These are phyloP conservation scores for Lepidotrigona ventralis DNA, from an alignment of 1,140 invertebrate genomes.

Conservation along the genomic window DNA sequence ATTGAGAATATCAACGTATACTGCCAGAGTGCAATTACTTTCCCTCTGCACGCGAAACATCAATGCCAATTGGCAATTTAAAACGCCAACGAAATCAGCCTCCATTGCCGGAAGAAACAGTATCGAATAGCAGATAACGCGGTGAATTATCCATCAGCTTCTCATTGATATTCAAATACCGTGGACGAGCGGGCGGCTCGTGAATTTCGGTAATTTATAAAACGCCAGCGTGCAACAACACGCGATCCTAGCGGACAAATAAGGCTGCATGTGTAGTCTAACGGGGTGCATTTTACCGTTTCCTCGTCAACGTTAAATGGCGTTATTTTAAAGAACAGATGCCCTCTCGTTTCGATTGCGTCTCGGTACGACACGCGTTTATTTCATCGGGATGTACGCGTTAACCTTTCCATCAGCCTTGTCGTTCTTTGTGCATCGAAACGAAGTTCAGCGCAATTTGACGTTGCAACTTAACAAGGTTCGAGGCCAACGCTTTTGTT, in stretches of 20 bases:
- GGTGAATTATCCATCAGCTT: not conserved
- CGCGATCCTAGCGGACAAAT: no score
- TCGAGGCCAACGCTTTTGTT: conserved; percentile 53
- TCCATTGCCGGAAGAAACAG: not conserved
- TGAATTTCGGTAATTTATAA: conserved; percentile 30
- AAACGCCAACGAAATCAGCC: not conserved
- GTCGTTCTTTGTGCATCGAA: conserved; percentile 19
- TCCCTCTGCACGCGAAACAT: no score
- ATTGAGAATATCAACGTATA: no score
- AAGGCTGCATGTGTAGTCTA: not conserved
- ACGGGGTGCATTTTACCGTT: not conserved
- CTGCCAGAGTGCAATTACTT: no score
- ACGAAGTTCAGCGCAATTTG: conserved; percentile 60
- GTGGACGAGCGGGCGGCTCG: not conserved
- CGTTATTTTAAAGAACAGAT: conserved; percentile 20
- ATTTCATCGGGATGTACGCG: conserved; percentile 17
- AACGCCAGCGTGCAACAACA: not conserved
- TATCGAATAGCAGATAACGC: not conserved
- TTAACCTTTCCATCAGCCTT: conserved; percentile 16
- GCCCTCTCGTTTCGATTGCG: conserved; percentile 8
- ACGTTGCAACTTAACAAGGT: conserved; percentile 56
- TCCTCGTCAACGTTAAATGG: conserved; percentile 16
- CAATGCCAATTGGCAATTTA: no score
- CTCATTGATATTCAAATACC: conserved; percentile 30
- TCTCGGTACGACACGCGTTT: conserved; percentile 25